Conservation (phyloP, 2,797 vertebrate species). For the Rhinophrynus dorsalis region DNA sequence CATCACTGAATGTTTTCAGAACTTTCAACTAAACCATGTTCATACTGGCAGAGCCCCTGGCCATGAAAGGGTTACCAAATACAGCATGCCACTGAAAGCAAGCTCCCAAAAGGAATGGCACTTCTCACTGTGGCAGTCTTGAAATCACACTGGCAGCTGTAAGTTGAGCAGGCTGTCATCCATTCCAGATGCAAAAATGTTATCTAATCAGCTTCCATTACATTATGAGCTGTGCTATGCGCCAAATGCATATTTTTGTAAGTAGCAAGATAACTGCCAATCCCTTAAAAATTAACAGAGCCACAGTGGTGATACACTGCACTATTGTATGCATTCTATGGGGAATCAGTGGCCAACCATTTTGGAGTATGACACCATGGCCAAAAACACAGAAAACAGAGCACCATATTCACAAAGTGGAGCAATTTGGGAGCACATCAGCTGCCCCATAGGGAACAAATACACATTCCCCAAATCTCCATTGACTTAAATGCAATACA, state of each 20-base stretch:
- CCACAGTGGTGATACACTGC: not conserved
- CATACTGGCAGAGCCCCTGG: not conserved
- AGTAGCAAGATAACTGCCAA: slow-evolving; percentile 14
- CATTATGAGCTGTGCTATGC: slow-evolving; percentile 17
- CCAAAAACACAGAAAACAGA: too few species aligned
- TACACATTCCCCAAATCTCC: too few species aligned
- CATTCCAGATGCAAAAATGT: slow-evolving; percentile 13
- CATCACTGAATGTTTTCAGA: not conserved
- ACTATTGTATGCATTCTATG: not conserved
- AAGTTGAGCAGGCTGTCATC: not conserved
- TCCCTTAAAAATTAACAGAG: not conserved
- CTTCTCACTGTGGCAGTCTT: slow-evolving; percentile 13
- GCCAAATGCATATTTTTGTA: slow-evolving; percentile 24
- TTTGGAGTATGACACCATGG: too few species aligned
- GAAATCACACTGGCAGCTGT: slow-evolving; percentile 27
- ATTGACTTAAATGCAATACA: too few species aligned
- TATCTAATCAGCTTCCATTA: slow-evolving; percentile 44
- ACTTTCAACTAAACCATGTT: not conserved
- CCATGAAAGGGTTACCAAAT: not conserved
- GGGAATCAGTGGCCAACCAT: too few species aligned
- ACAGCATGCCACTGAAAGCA: not conserved
- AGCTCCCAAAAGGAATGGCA: not conserved
- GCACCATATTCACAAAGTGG: too few species aligned
- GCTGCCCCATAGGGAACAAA: too few species aligned
- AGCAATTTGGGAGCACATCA: too few species aligned